Evolutionary conservation across 2,888 invertebrate species (phyloP).

Genomic region (Drosophila neonasuta): DNA sequence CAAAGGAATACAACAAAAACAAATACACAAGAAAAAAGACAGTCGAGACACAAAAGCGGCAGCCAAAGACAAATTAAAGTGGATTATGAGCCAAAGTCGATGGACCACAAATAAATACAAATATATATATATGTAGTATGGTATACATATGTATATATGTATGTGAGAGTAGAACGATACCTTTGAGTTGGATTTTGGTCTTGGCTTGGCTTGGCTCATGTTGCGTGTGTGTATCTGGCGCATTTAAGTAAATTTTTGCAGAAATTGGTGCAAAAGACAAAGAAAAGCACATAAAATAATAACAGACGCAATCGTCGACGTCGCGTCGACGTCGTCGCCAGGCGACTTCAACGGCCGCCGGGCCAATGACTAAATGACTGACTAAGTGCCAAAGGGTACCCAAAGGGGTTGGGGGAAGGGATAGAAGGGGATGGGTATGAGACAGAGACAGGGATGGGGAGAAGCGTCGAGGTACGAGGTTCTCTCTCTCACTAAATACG

Average conservation of each 20-base stretch:
- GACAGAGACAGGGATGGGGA: constrained; percentile 10
- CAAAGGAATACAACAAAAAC: constrained; percentile 4
- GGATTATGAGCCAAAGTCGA: constrained; percentile 64
- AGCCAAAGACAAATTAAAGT: constrained; percentile 75
- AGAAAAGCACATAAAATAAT: constrained; percentile 77
- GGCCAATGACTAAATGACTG: constrained; percentile 77
- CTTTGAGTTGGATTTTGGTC: neutral
- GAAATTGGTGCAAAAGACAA: constrained; percentile 78
- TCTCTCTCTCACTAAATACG: constrained; percentile 50
- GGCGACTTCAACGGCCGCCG: constrained; percentile 40
- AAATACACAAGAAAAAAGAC: constrained; percentile 12
- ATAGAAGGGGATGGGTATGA: neutral
- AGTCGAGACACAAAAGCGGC: constrained; percentile 44
- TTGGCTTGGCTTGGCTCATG: neutral
- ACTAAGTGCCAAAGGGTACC: constrained; percentile 72
- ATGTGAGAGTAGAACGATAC: constrained; percentile 30
- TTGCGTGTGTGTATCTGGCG: constrained; percentile 55
- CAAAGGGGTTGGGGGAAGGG: neutral
- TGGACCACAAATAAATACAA: constrained; percentile 18
- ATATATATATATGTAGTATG: constrained; percentile 17
- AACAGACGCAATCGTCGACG: constrained; percentile 71
- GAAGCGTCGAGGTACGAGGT: constrained; percentile 3
- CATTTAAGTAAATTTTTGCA: constrained; percentile 76
- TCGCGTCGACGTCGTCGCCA: constrained; percentile 34
- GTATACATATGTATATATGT: constrained; percentile 27